These are phyloP conservation scores for Ennomos quercinarius DNA, from an alignment of 2,888 invertebrate species.

Conservation along the genomic window DNA sequence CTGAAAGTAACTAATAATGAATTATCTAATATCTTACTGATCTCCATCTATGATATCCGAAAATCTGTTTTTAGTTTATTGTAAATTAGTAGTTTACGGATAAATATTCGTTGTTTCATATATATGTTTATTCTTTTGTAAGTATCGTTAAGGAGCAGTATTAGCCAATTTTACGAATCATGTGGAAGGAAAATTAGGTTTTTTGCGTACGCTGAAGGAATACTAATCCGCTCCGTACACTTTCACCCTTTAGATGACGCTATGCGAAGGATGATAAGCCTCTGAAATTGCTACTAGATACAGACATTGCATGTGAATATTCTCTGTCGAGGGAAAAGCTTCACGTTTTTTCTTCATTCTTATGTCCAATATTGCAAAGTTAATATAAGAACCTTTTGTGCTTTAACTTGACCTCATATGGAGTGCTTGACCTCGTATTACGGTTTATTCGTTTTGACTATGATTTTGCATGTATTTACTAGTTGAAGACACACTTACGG, in stretches of 20 bases:
- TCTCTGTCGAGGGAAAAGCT: background rate
- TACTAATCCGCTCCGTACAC: conserved; percentile 28
- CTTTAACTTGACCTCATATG: too few relatives aligned
- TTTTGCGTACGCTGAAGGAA: conserved; percentile 30
- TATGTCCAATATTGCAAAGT: background rate
- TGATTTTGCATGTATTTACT: too few relatives aligned
- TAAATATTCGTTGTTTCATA: background rate
- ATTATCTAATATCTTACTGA: too few relatives aligned
- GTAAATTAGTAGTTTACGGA: too few relatives aligned
- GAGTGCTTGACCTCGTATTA: too few relatives aligned
- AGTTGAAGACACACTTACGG: too few relatives aligned
- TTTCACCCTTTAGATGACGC: conserved; percentile 17
- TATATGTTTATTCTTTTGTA: conserved; percentile 2
- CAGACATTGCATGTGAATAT: conserved; percentile 19
- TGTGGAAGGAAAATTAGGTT: conserved; percentile 33
- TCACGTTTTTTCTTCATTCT: background rate
- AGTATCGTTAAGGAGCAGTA: conserved; percentile 15
- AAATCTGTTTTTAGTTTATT: too few relatives aligned
- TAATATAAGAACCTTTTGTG: background rate
- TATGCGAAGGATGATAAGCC: conserved; percentile 23
- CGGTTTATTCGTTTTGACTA: too few relatives aligned
- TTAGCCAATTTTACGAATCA: conserved; percentile 29
- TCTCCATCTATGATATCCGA: too few relatives aligned
- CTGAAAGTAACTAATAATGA: too few relatives aligned
- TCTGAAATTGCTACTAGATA: conserved; percentile 20